Evolutionary conservation across 1,140 invertebrate genomes (phyloP), one percentile per base, ranked within the genome.

Genomic region (Diuraphis noxia): DNA sequence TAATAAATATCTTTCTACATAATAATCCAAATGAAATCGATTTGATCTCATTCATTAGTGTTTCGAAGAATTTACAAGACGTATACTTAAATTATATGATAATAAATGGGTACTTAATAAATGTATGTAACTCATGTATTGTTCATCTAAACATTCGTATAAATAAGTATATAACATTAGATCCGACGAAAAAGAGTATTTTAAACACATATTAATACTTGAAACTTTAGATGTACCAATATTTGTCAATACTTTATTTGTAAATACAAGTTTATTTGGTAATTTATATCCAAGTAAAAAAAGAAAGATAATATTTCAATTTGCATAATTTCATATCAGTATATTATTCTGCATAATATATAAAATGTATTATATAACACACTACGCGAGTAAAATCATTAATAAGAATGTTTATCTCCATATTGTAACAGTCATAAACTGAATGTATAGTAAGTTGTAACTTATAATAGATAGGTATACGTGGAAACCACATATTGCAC

Each of bases 251-350:
- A 7, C 34, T n/a, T 63, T 13, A 72, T 79, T 79, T 36, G 72
- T 79, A 79, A 34, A 36, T 79, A 79, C 34, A 36, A 36, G 34
- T 36, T 36, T 36, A 36, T 79, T 36, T 36, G 23, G 36, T 36
- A 36, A 79, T 79, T 79, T 36, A 79, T 21, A 79, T 36, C 36
- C 9, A 79, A 36, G 34, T 72, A 36, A 79, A 79, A 79, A 6
- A 79, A n/a, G n/a, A n/a, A 36, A 79, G 72, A 79, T 79, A 79
- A 79, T 36, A 77, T 77, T 82, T 82, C 30, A 84, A 43, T n/a
- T 84, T 84, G 40, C 81, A 84, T 84, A 40, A 30, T 81, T 81
- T 81, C 23, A 81, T 38, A 81, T 81, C 36, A 81, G 36, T 10
- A 81, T 81, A 38, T 13, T 25, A 81, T 30, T 40, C 30, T n/a